Percentiles rank a stretch among this genome's conserved stretches.
phyloP scores from a whole-genome alignment of 2,797 vertebrate genomes.

The Pseudochirops cupreus region DNA sequence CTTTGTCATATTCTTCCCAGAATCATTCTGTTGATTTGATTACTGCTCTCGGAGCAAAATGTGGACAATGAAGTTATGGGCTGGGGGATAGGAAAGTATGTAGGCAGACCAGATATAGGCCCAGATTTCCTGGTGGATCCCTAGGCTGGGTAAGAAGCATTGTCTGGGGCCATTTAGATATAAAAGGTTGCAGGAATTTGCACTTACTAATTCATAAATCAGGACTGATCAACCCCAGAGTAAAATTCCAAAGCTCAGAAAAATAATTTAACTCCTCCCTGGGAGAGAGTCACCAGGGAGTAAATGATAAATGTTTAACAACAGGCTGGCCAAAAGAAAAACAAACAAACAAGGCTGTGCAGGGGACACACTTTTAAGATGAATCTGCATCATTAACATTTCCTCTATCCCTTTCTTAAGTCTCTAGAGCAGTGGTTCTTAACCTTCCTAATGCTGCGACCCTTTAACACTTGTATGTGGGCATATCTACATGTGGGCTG shows the following conservation, averaged over 20 bases:
- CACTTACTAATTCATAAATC: not conserved
- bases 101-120: not conserved
- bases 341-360: not conserved
- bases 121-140: not conserved
- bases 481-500: too few relatives aligned
- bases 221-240: not conserved
- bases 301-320: not conserved
- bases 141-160: not conserved
- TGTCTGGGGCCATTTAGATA: not conserved
- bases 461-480: too few relatives aligned
- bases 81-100: not conserved
- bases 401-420: not conserved
- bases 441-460: too few relatives aligned
- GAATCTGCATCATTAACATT: not conserved
- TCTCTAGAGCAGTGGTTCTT: not conserved
- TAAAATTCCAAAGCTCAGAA: not conserved
- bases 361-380: not conserved
- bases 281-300: too few relatives aligned
- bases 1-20: not conserved
- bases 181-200: not conserved
- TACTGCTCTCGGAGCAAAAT: not conserved
- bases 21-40: not conserved
- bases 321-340: not conserved
- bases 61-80: not conserved
- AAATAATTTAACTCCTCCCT: too few relatives aligned